Evolutionary conservation across 1,140 invertebrate genomes (phyloP).

Genomic region (Bombyx mori): DNA sequence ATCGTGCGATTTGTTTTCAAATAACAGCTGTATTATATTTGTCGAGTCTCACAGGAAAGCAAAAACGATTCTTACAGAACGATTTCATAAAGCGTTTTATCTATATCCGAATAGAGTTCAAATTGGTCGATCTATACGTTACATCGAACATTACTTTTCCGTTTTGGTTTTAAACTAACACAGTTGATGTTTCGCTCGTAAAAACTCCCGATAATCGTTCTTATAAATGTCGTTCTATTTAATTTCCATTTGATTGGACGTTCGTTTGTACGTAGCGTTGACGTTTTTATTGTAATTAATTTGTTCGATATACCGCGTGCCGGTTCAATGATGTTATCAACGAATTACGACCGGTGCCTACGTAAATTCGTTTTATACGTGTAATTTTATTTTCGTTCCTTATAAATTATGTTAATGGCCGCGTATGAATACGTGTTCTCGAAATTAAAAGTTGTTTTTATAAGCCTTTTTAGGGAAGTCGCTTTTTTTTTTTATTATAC

Average conservation of each 20-base stretch:
- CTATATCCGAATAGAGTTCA: not conserved
- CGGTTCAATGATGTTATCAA: too few species aligned
- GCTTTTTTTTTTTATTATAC: too few species aligned
- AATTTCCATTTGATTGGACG: slow-evolving; percentile 55
- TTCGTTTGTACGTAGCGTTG: slow-evolving; percentile 34
- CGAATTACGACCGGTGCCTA: too few species aligned
- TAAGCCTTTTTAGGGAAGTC: too few species aligned
- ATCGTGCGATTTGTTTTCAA: not conserved
- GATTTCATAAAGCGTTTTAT: not conserved
- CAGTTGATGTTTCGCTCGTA: slow-evolving; percentile 56
- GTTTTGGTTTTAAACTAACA: slow-evolving; percentile 17
- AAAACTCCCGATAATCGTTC: slow-evolving; percentile 52
- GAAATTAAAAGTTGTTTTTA: too few species aligned
- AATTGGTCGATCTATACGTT: not conserved
- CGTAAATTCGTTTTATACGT: too few species aligned
- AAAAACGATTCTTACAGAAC: slow-evolving; percentile 1
- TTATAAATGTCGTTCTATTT: slow-evolving; percentile 61
- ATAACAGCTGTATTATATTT: not conserved
- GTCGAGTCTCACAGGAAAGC: slow-evolving; percentile 1
- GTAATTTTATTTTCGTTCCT: too few species aligned
- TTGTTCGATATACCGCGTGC: slow-evolving; percentile 25
- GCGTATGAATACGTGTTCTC: too few species aligned
- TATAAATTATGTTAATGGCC: too few species aligned
- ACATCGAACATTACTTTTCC: not conserved
- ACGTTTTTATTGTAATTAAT: slow-evolving; percentile 64